phyloP scores from a whole-genome alignment of 2,888 invertebrate genomes.

The Coronaproctus castanopsis region DNA sequence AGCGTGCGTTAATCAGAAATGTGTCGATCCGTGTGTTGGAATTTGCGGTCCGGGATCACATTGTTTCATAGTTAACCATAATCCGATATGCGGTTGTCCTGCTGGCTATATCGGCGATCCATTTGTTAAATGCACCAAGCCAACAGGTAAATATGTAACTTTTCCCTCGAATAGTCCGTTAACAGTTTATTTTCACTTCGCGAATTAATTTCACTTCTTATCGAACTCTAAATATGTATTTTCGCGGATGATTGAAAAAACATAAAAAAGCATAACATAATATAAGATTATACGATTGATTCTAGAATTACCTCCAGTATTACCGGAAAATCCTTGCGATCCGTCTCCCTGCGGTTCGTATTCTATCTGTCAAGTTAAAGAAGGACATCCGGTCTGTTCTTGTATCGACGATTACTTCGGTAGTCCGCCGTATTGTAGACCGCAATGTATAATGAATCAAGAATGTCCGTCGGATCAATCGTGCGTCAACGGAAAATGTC shows the following conservation, averaged over 20 bases:
- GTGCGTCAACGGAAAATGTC: conserved; percentile 61
- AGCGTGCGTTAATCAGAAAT: conserved; percentile 59
- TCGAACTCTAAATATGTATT: too few species aligned
- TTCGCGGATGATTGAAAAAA: too few species aligned
- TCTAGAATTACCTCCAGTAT: conserved; percentile 22
- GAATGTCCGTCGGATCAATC: conserved; percentile 60
- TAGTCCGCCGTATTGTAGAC: conserved; percentile 58
- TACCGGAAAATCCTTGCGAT: conserved; percentile 27
- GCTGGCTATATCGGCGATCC: conserved; percentile 59
- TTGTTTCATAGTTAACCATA: conserved; percentile 63
- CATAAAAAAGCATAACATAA: too few species aligned
- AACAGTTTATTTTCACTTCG: too few species aligned
- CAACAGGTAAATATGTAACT: conserved; percentile 17
- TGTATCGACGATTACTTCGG: conserved; percentile 51
- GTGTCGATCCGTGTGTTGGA: conserved; percentile 63
- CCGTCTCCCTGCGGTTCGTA: conserved; percentile 53
- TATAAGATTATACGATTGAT: too few species aligned
- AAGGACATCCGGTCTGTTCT: conserved; percentile 37
- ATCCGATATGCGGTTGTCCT: conserved; percentile 65
- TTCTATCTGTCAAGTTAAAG: conserved; percentile 60
- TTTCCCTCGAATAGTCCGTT: too few species aligned
- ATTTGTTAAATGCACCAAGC: conserved; percentile 41
- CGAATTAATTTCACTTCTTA: too few species aligned
- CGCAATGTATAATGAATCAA: conserved; percentile 62
- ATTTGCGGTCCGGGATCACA: conserved; percentile 56